phyloP scores from a whole-genome alignment of 2,113 vertebrate genomes.

The Semnopithecus entellus region DNA sequence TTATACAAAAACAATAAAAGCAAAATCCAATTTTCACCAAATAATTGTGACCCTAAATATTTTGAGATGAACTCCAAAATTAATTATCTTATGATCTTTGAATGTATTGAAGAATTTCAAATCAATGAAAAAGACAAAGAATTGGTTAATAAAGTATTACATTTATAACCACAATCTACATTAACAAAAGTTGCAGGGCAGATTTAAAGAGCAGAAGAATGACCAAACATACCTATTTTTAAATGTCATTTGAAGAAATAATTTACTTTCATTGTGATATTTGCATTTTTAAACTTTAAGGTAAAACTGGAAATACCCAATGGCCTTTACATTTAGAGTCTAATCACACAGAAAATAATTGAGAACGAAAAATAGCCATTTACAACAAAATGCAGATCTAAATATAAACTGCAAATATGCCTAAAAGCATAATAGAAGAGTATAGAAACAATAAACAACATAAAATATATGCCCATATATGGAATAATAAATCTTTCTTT shows the following conservation, averaged over 20 bases:
- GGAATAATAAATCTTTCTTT: not conserved
- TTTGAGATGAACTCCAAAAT: not conserved
- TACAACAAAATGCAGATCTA: not conserved
- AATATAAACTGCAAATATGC: not conserved
- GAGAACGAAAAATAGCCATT: not conserved
- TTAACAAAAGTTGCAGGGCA: not conserved
- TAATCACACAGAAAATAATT: not conserved
- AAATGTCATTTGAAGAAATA: not conserved
- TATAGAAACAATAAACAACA: not conserved
- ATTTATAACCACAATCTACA: not conserved
- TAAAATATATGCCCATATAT: not conserved
- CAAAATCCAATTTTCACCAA: not conserved
- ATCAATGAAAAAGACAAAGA: not conserved
- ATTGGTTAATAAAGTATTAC: not conserved
- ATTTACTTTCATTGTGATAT: not conserved
- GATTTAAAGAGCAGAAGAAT: not conserved
- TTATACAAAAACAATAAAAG: not conserved
- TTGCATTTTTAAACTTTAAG: not conserved
- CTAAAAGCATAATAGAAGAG: not conserved
- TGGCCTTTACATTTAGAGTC: not conserved
- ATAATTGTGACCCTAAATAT: not conserved
- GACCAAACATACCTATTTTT: not conserved
- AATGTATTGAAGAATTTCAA: not conserved
- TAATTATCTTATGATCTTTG: not conserved
- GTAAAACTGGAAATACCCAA: not conserved